These are phyloP conservation scores for Nephrotoma guestfalica DNA, from an alignment of 2,888 invertebrate genomes.

Conservation along the genomic window DNA sequence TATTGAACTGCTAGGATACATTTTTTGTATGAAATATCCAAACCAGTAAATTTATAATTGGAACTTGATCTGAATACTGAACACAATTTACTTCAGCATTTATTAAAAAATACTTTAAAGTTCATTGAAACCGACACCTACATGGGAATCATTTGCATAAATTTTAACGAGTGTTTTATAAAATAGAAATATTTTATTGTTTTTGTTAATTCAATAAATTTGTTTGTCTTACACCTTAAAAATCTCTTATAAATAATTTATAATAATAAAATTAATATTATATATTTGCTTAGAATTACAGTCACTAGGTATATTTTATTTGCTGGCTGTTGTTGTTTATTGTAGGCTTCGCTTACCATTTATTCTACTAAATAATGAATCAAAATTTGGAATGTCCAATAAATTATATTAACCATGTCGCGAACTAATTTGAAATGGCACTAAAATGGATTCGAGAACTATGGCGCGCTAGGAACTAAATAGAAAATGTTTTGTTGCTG, in stretches of 20 bases:
- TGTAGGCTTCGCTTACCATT: not conserved
- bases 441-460: not conserved
- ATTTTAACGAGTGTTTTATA: not conserved
- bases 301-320: not conserved
- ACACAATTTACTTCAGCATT: not conserved
- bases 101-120: not conserved
- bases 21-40: too few species aligned
- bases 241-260: not conserved
- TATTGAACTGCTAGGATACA: too few species aligned
- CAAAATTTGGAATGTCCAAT: not conserved
- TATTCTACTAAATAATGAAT: not conserved
- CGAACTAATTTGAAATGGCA: not conserved
- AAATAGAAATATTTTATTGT: not conserved
- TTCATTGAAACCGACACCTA: not conserved
- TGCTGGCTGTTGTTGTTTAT: not conserved
- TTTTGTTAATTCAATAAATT: not conserved
- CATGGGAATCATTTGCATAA: not conserved
- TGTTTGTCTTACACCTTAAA: not conserved
- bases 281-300: not conserved
- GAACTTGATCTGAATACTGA: too few species aligned
- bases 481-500: not conserved
- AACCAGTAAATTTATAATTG: too few species aligned
- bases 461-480: not conserved
- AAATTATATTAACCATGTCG: not conserved
- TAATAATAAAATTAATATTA: not conserved